Percentiles rank a stretch among this genome's conserved stretches.
phyloP scores from a whole-genome alignment of 2,797 vertebrate genomes.

The Catostomus latipinnis region DNA sequence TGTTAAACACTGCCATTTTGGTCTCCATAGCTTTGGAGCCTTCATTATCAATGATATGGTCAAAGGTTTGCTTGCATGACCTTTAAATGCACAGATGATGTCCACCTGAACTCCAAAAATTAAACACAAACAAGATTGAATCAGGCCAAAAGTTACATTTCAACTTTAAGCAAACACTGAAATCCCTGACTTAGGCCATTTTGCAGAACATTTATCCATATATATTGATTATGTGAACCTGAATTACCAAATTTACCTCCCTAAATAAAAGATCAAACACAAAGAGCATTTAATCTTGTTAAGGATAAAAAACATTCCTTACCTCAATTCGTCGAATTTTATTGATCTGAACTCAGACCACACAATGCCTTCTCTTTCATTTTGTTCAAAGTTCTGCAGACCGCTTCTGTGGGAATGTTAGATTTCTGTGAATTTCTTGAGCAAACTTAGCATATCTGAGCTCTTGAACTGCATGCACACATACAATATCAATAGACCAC shows the following conservation, averaged over 20 bases:
- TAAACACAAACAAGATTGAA: slow-evolving; percentile 48
- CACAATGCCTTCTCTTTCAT: slow-evolving; percentile 52
- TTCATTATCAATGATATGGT: slow-evolving; percentile 72
- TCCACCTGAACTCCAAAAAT: slow-evolving; percentile 83
- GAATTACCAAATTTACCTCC: background rate
- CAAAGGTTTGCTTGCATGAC: slow-evolving; percentile 79
- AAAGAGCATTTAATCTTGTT: background rate
- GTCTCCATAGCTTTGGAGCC: slow-evolving; percentile 74
- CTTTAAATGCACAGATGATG: slow-evolving; percentile 85
- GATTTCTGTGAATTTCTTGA: slow-evolving; percentile 59
- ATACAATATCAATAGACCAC: background rate
- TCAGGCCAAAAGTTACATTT: slow-evolving; percentile 48
- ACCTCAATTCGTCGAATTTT: slow-evolving; percentile 72
- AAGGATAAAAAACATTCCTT: background rate
- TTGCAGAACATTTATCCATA: slow-evolving; percentile 18
- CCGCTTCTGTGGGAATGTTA: slow-evolving; percentile 61
- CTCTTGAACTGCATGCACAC: slow-evolving; percentile 66
- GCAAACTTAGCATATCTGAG: slow-evolving; percentile 60
- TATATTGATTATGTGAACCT: slow-evolving; percentile 27
- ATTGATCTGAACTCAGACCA: slow-evolving; percentile 61
- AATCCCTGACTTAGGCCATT: slow-evolving; percentile 25
- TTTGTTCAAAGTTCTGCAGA: slow-evolving; percentile 51
- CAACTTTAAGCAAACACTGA: slow-evolving; percentile 45
- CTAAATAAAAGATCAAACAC: background rate
- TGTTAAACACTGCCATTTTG: slow-evolving; percentile 61